Conservation (phyloP, 2,797 vertebrate genomes). For the Pampus argenteus region DNA sequence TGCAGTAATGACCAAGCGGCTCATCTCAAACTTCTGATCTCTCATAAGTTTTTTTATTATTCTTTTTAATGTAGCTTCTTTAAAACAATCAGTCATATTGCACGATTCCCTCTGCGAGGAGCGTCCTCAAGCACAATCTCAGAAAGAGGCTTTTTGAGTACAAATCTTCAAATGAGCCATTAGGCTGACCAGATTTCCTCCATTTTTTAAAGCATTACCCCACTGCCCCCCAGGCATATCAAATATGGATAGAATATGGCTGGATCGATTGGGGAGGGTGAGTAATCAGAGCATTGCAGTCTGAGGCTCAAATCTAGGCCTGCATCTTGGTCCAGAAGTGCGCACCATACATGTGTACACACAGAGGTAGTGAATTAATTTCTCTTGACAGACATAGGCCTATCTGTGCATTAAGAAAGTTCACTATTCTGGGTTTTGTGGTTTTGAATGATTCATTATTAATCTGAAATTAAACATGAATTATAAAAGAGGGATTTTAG, state of each 20-base stretch:
- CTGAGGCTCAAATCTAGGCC: constrained; percentile 59
- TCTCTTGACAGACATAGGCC: constrained; percentile 66
- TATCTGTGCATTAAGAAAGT: constrained; percentile 72
- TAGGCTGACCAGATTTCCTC: constrained; percentile 77
- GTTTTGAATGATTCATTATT: constrained; percentile 76
- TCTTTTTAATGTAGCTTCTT: background rate
- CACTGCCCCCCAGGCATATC: constrained; percentile 77
- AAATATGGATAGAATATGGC: constrained; percentile 85
- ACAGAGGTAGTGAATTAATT: constrained; percentile 36
- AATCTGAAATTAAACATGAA: constrained; percentile 72
- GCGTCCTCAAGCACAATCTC: constrained; percentile 57
- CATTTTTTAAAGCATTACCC: constrained; percentile 77
- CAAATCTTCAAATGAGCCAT: constrained; percentile 67
- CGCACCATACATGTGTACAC: constrained; percentile 30
- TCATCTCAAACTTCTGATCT: background rate
- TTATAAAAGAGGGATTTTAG: constrained; percentile 69
- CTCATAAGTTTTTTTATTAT: too few relatives aligned
- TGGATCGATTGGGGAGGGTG: constrained; percentile 77
- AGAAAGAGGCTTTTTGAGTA: constrained; percentile 56
- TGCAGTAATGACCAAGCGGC: background rate
- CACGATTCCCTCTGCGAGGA: constrained; percentile 34
- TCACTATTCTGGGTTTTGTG: constrained; percentile 61
- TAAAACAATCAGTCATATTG: background rate
- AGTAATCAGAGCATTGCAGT: constrained; percentile 85
- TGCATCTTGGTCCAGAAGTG: constrained; percentile 24